Percentiles rank a stretch among this genome's conserved stretches.
Conservation (phyloP, 2,888 invertebrate species). For the Podabrus alpinus region DNA sequence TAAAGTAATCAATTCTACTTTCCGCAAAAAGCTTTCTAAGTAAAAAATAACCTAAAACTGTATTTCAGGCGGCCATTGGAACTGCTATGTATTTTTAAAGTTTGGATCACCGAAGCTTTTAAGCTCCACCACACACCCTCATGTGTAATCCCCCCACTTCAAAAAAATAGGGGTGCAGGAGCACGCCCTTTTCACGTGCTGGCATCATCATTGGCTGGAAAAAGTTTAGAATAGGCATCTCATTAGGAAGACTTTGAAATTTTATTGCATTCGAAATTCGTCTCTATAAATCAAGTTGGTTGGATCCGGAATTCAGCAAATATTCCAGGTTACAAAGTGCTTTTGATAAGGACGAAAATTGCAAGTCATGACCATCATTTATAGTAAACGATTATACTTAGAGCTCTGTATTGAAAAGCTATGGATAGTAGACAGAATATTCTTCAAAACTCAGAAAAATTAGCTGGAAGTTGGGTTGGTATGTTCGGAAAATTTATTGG, state of each 20-base stretch:
- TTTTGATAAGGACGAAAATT: conserved; percentile 43
- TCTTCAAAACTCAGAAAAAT: conserved; percentile 52
- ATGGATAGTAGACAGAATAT: conserved; percentile 40
- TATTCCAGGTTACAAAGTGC: conserved; percentile 33
- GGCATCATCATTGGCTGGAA: conserved; percentile 52
- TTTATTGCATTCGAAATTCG: conserved; percentile 53
- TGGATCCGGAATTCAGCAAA: conserved; percentile 36
- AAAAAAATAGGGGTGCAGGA: conserved; percentile 45
- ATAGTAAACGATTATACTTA: conserved; percentile 48
- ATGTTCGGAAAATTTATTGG: conserved; percentile 47
- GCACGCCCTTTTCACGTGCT: conserved; percentile 41
- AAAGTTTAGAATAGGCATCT: conserved; percentile 55
- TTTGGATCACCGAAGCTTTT: conserved; percentile 52
- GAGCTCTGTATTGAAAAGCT: conserved; percentile 36
- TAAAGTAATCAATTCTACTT: conserved; percentile 49
- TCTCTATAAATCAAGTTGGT: conserved; percentile 52
- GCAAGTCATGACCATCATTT: conserved; percentile 46
- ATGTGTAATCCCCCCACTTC: conserved; percentile 44
- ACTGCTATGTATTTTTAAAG: conserved; percentile 56
- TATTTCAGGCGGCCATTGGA: conserved; percentile 55
- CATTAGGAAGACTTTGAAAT: conserved; percentile 56
- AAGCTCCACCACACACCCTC: conserved; percentile 40
- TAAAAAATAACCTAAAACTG: conserved; percentile 52
- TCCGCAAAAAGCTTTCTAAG: conserved; percentile 46
- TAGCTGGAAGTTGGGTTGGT: conserved; percentile 40